phyloP scores from a whole-genome alignment of 2,797 vertebrate genomes.

The Gephyroberyx darwinii region DNA sequence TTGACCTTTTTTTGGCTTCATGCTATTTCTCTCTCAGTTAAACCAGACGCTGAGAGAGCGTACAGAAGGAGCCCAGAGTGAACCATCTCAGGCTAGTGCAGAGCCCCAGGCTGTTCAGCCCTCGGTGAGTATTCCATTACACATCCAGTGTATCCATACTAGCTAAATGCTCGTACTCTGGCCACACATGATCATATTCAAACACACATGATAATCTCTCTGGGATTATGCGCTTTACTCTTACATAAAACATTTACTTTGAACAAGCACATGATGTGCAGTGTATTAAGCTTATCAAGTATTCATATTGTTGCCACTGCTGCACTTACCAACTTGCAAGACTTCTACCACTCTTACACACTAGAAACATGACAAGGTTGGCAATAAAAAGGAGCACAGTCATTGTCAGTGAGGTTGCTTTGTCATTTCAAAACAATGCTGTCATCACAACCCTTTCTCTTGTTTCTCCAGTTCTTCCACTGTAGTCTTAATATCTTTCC shows the following conservation, averaged over 20 bases:
- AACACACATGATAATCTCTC: constrained; percentile 25
- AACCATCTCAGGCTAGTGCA: constrained; percentile 71
- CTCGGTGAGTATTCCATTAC: constrained; percentile 77
- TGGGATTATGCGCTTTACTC: constrained; percentile 16
- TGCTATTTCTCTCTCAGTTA: constrained; percentile 75
- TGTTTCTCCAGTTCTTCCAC: constrained; percentile 61
- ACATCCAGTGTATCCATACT: not conserved
- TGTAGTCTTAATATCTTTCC: constrained; percentile 66
- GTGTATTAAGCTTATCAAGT: constrained; percentile 13
- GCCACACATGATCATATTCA: constrained; percentile 15
- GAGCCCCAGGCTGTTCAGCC: constrained; percentile 82
- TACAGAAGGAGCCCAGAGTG: constrained; percentile 78
- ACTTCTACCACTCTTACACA: not conserved
- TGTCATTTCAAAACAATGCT: constrained; percentile 26
- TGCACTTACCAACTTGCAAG: constrained; percentile 1
- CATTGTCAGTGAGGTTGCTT: constrained; percentile 41
- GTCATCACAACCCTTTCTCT: constrained; percentile 57
- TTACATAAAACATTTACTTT: constrained; percentile 14
- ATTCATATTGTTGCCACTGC: constrained; percentile 11
- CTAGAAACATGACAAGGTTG: not conserved
- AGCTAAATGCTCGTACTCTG: not conserved
- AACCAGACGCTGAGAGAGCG: constrained; percentile 85
- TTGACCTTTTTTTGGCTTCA: constrained; percentile 11
- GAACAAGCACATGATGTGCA: constrained; percentile 10
- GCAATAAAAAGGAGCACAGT: constrained; percentile 8